Evolutionary conservation across 2,113 vertebrate genomes (phyloP).

Genomic region (Rhodinocichla rosea): DNA sequence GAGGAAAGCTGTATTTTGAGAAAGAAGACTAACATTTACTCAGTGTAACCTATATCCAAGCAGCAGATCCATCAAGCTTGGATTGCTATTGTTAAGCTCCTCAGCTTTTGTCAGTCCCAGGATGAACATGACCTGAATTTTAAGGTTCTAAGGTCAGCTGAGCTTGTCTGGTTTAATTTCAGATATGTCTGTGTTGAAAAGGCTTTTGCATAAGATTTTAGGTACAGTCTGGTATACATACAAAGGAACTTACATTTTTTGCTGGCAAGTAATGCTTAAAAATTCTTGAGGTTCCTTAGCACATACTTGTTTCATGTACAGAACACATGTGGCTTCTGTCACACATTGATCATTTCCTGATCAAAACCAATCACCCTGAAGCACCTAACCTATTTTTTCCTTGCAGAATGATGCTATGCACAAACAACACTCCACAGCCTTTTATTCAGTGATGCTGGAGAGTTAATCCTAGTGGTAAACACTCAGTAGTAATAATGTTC

Average conservation of each 20-base stretch:
- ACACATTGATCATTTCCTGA: neutral
- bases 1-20: slow-evolving; percentile 15
- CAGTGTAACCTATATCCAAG: slow-evolving; percentile 20
- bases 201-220: neutral
- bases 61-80: neutral
- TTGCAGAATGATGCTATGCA: neutral
- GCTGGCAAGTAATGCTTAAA: neutral
- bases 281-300: neutral
- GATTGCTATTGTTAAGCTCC: slow-evolving; percentile 13
- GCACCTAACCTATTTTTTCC: neutral
- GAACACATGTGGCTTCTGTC: neutral
- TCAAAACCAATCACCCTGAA: neutral
- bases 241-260: neutral
- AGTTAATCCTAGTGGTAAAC: neutral
- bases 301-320: neutral
- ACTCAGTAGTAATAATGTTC: neutral
- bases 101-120: neutral
- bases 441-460: neutral
- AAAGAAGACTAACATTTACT: slow-evolving; percentile 33
- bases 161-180: neutral
- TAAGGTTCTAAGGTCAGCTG: neutral
- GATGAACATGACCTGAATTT: slow-evolving; percentile 12
- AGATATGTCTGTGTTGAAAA: neutral
- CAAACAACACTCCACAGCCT: neutral
- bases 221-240: neutral